Percentiles rank a stretch among this genome's conserved stretches.
Conservation (phyloP, 2,888 invertebrate species). For the Neuroscelio doddi region DNA sequence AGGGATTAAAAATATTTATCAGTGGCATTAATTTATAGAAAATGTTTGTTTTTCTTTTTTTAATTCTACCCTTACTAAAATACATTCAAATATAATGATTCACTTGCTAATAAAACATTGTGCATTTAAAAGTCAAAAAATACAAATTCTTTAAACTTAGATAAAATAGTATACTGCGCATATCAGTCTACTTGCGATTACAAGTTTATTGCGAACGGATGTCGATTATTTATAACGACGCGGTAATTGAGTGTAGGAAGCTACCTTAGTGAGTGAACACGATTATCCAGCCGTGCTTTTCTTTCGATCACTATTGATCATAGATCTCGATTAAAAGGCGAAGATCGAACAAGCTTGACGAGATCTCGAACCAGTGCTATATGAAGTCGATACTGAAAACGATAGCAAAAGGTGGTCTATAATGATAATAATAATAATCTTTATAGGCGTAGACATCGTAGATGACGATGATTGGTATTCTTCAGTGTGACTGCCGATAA, state of each 20-base stretch:
- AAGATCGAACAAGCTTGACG: constrained; percentile 44
- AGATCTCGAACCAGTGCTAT: constrained; percentile 39
- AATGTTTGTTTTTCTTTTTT: too few species aligned
- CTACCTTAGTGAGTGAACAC: constrained; percentile 36
- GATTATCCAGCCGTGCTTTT: constrained; percentile 46
- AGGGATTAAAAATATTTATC: too few species aligned
- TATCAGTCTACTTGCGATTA: constrained; percentile 30
- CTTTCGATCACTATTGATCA: constrained; percentile 49
- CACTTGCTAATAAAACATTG: too few species aligned
- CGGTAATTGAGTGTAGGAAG: constrained; percentile 48
- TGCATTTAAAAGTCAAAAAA: too few species aligned
- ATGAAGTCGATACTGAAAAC: constrained; percentile 37
- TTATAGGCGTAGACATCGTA: constrained; percentile 31
- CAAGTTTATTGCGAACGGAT: constrained; percentile 52
- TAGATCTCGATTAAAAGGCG: constrained; percentile 43
- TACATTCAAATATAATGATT: too few species aligned
- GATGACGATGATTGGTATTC: constrained; percentile 25
- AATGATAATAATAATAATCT: constrained; percentile 35
- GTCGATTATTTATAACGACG: constrained; percentile 53
- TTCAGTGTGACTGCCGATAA: constrained; percentile 11
- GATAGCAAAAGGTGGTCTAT: constrained; percentile 19
- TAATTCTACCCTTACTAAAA: too few species aligned
- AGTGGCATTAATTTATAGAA: too few species aligned
- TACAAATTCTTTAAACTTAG: too few species aligned
- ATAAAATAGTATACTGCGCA: neutral